A percentile compares a stretch with the other conserved stretches of the same genome.
Evolutionary conservation across 1,140 invertebrate species (phyloP).

Genomic region (Pogonomyrmex barbatus): DNA sequence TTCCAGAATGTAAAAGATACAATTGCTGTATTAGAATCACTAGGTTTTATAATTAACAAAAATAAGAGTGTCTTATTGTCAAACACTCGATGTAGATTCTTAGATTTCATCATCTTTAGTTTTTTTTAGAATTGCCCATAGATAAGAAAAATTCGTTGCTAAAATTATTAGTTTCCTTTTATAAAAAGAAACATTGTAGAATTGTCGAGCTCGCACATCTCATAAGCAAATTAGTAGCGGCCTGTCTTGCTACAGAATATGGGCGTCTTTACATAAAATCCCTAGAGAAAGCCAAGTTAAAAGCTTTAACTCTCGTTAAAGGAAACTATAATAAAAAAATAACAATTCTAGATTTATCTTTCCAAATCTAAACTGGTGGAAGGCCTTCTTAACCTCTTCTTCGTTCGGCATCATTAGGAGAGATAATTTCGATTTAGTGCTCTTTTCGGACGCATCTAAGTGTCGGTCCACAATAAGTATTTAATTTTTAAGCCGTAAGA

Average conservation of each 20-base stretch:
- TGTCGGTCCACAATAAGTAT: too few relatives aligned
- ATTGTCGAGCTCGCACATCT: conserved; percentile 35
- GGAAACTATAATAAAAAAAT: neutral
- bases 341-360: neutral
- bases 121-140: too few relatives aligned
- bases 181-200: neutral
- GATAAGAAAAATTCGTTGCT: too few relatives aligned
- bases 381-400: too few relatives aligned
- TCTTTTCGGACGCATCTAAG: neutral
- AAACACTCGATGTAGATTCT: conserved; percentile 26
- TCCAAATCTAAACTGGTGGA: neutral
- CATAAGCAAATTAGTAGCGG: conserved; percentile 50
- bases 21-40: neutral
- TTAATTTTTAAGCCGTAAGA: too few relatives aligned
- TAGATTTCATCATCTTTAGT: conserved; percentile 11
- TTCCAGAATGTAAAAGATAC: too few relatives aligned
- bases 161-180: too few relatives aligned
- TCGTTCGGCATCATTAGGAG: too few relatives aligned
- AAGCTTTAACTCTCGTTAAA: neutral
- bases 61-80: neutral
- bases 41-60: conserved; percentile 56
- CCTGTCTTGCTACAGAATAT: conserved; percentile 63
- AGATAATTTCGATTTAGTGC: too few relatives aligned
- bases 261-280: conserved; percentile 61
- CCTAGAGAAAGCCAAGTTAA: neutral